Base-by-base conservation (phyloP, 2,113 vertebrate species). In the Passer domesticus region DNA sequence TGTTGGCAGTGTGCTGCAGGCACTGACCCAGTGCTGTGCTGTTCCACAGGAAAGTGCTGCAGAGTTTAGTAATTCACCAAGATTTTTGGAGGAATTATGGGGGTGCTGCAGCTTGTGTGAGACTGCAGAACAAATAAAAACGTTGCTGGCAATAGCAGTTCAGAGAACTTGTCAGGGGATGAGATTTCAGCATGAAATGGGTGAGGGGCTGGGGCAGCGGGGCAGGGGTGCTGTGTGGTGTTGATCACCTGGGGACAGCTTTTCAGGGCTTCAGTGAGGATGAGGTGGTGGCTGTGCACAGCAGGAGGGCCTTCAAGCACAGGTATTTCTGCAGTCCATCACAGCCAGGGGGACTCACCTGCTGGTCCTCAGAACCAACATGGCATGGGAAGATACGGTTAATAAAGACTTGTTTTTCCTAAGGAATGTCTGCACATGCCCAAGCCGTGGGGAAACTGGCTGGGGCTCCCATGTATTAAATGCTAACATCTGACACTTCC, bases 71-170 rank as follows among this genome's bases (percentile, higher is more conserved):
- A 30, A 93, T 97, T 97, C 97, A 97, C 96, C 96, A 95, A 76
- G 90, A 85, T 55, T 96, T 92, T 89, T 90, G 91, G 88, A 89
- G 94, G 94, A 96, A 95, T 91, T 96, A 80, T 92, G 96, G 97
- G 93, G 91, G 66, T 95, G 95, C 95, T 79, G 96, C 92, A 97
- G 87, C 96, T 97, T 97, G 95, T 87, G 88, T 97, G 96, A 97
- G 94, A 96, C 96, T 97, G 96, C 92, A 97, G 98, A 97, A 97
- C 85, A 97, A 98, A 97, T 89, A 87, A 95, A 98, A 92, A 89
- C 95, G 96, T 97, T 0, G 17, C 72, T 85, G 92, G 93, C 87
- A 95, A 80, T 93, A 63, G 94, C 94, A 68, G 44, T 56, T 87
- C 30, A 88, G 67, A 89, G 35, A 77, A 20, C n/a, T 64, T 72